Conservation (phyloP, 2,888 invertebrate genomes). For the Epicampocera succincta region DNA sequence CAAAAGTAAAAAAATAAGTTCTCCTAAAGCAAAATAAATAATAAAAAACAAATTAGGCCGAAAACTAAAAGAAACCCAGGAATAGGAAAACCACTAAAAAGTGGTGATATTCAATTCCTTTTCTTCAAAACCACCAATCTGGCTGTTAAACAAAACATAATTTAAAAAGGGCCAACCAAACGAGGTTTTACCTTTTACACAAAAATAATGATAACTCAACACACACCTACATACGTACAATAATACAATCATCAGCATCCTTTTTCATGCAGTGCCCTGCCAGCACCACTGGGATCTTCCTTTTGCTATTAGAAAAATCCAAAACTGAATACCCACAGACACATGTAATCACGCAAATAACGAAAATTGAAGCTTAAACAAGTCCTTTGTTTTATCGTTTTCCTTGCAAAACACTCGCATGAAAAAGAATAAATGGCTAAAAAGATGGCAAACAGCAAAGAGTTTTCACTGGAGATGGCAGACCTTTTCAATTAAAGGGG, state of each 20-base stretch:
- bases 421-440: slow-evolving; percentile 10
- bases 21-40: too few relatives aligned
- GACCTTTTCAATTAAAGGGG: neutral
- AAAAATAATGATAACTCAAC: slow-evolving; percentile 16
- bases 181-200: neutral
- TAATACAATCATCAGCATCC: neutral
- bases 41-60: neutral
- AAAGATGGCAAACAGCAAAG: slow-evolving; percentile 7
- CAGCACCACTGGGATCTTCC: slow-evolving; percentile 54
- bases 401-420: slow-evolving; percentile 17
- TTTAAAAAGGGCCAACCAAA: slow-evolving; percentile 15
- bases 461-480: neutral
- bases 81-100: slow-evolving; percentile 16
- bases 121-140: slow-evolving; percentile 61
- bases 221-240: neutral
- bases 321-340: slow-evolving; percentile 55
- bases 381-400: slow-evolving; percentile 63
- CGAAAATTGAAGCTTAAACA: slow-evolving; percentile 69
- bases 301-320: slow-evolving; percentile 42
- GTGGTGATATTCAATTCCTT: slow-evolving; percentile 30
- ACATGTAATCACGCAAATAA: slow-evolving; percentile 69
- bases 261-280: slow-evolving; percentile 26
- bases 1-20: too few relatives aligned
- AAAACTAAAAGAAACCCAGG: neutral
- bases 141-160: slow-evolving; percentile 53